Evolutionary conservation across 2,888 invertebrate species (phyloP).

Genomic region (Drosophila peninsularis): DNA sequence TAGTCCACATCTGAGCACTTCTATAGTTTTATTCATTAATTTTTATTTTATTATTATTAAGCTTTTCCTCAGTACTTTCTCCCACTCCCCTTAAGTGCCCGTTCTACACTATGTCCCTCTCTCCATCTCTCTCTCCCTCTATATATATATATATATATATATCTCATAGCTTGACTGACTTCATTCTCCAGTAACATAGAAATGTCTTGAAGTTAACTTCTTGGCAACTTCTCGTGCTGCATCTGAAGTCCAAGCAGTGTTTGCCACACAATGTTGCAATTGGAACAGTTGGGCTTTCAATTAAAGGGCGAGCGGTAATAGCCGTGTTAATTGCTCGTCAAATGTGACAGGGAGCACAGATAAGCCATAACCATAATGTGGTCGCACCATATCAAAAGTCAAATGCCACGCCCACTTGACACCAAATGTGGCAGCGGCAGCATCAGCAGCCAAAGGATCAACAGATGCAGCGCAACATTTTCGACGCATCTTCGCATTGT

Average conservation of each 20-base stretch:
- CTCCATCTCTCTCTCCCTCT: too few species aligned
- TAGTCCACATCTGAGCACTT: too few species aligned
- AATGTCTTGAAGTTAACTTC: neutral
- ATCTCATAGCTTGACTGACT: too few species aligned
- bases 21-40: too few species aligned
- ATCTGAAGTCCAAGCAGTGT: neutral
- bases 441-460: constrained; percentile 39
- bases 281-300: constrained; percentile 65
- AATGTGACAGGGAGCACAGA: constrained; percentile 47
- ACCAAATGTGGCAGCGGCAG: constrained; percentile 5
- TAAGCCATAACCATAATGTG: constrained; percentile 59
- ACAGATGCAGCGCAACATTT: constrained; percentile 71
- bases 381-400: constrained; percentile 54
- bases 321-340: constrained; percentile 74
- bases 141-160: too few species aligned
- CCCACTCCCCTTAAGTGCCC: too few species aligned
- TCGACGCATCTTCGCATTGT: constrained; percentile 16
- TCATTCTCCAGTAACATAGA: neutral
- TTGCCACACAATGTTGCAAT: constrained; percentile 33
- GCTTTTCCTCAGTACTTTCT: too few species aligned
- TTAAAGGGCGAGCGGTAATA: constrained; percentile 54
- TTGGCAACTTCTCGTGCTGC: neutral
- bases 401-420: constrained; percentile 65
- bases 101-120: too few species aligned
- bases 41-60: too few species aligned